phyloP scores from a whole-genome alignment of 2,888 invertebrate species.

The Drosophila glabriapex region DNA sequence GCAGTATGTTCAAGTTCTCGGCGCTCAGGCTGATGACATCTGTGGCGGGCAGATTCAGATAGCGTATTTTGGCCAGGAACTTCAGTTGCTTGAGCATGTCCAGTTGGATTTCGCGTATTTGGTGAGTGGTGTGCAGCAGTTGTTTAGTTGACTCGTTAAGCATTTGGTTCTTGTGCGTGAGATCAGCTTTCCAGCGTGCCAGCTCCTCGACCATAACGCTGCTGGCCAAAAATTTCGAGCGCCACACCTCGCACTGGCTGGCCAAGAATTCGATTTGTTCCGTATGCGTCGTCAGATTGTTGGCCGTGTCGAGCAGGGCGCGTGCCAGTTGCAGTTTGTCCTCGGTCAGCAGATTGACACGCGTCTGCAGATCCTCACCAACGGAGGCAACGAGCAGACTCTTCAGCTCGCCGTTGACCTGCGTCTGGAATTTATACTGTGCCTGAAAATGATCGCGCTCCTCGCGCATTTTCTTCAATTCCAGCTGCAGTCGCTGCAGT shows the following conservation, averaged over 20 bases:
- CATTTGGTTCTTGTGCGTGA: conserved; percentile 87
- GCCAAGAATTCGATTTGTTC: conserved; percentile 97
- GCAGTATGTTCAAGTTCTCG: conserved; percentile 84
- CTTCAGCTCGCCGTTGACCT: conserved; percentile 96
- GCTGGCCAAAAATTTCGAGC: conserved; percentile 97
- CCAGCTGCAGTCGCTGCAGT: conserved; percentile 57
- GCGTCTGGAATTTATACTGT: conserved; percentile 94
- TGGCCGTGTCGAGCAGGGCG: conserved; percentile 93
- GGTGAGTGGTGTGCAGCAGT: conserved; percentile 80
- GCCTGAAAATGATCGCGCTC: conserved; percentile 91
- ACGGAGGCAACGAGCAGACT: conserved; percentile 97
- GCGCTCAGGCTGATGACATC: conserved; percentile 84
- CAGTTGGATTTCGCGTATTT: conserved; percentile 85
- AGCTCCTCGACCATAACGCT: conserved; percentile 97
- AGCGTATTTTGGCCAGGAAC: conserved; percentile 84
- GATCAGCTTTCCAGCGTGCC: conserved; percentile 93
- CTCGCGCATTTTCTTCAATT: conserved; percentile 86
- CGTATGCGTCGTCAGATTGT: conserved; percentile 94
- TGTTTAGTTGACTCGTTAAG: conserved; percentile 83
- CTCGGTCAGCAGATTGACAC: conserved; percentile 95
- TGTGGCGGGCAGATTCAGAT: conserved; percentile 83
- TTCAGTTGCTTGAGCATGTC: conserved; percentile 85
- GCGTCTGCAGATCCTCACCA: conserved; percentile 95
- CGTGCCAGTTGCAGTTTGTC: conserved; percentile 95
- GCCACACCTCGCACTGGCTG: conserved; percentile 98